Conservation (phyloP, 2,113 vertebrate genomes). For the Zapornia atra region DNA sequence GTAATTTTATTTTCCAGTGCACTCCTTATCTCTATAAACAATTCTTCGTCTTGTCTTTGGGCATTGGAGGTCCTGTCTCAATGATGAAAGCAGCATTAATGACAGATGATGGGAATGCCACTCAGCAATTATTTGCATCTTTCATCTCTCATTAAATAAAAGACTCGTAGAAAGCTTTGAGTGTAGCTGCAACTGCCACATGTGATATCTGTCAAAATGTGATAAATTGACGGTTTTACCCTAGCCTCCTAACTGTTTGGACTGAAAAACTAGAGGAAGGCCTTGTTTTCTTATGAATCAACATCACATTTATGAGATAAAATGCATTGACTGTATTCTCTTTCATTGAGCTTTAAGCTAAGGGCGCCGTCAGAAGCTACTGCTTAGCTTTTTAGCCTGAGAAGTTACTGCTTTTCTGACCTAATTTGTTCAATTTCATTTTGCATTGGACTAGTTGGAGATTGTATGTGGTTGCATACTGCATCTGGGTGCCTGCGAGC, state of each 20-base stretch:
- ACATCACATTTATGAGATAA: not conserved
- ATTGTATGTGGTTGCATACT: accelerated
- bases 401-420: not conserved
- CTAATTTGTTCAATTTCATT: not conserved
- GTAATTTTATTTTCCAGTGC: not conserved
- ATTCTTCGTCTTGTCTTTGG: not conserved
- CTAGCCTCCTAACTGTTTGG: not conserved
- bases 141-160: conserved; percentile 31
- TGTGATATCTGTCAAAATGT: not conserved
- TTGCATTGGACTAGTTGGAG: not conserved
- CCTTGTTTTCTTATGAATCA: not conserved
- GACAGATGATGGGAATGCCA: not conserved
- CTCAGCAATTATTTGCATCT: not conserved
- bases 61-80: not conserved
- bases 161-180: not conserved
- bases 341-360: not conserved
- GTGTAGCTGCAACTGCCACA: not conserved
- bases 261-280: not conserved
- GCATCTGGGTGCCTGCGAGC: not conserved
- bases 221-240: not conserved
- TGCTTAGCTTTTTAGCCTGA: not conserved
- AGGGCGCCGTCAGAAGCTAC: not conserved
- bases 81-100: not conserved
- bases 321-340: not conserved
- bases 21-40: not conserved